Evolutionary conservation across 2,113 vertebrate genomes (phyloP).

Genomic region (Rhinolophus ferrumequinum): DNA sequence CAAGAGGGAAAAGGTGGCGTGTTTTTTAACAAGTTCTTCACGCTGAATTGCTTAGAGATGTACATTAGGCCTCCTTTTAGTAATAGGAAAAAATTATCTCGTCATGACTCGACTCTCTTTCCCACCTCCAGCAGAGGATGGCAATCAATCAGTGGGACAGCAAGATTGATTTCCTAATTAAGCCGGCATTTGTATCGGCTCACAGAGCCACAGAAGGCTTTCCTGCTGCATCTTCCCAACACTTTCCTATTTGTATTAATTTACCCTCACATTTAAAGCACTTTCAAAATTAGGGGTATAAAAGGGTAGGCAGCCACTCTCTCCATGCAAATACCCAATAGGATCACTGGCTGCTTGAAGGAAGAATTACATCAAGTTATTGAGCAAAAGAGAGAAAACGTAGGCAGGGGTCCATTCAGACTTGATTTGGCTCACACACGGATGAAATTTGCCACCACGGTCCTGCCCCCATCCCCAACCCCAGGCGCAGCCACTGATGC

Average conservation of each 20-base stretch:
- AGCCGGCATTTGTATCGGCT: slow-evolving; percentile 85
- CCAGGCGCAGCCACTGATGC: neutral
- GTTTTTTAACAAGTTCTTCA: slow-evolving; percentile 81
- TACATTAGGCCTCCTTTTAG: slow-evolving; percentile 80
- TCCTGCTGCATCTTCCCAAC: slow-evolving; percentile 78
- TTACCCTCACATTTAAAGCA: slow-evolving; percentile 66
- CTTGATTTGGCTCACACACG: neutral
- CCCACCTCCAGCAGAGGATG: slow-evolving; percentile 72
- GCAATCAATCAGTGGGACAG: slow-evolving; percentile 85
- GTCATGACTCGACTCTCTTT: slow-evolving; percentile 84
- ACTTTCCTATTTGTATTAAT: slow-evolving; percentile 74
- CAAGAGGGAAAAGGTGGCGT: slow-evolving; percentile 50
- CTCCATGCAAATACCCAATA: neutral
- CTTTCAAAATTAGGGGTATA: slow-evolving; percentile 19
- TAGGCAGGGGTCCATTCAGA: neutral
- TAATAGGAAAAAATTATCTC: slow-evolving; percentile 86
- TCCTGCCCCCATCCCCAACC: neutral
- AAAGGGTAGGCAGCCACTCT: neutral
- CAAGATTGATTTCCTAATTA: slow-evolving; percentile 89
- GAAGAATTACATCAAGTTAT: neutral
- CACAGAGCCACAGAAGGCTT: slow-evolving; percentile 82
- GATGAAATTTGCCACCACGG: neutral
- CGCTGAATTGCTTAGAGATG: slow-evolving; percentile 81
- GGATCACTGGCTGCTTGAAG: neutral
- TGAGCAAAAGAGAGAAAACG: neutral